Base-by-base conservation (phyloP, 2,888 invertebrate species). In the Synanthedon vespiformis region DNA sequence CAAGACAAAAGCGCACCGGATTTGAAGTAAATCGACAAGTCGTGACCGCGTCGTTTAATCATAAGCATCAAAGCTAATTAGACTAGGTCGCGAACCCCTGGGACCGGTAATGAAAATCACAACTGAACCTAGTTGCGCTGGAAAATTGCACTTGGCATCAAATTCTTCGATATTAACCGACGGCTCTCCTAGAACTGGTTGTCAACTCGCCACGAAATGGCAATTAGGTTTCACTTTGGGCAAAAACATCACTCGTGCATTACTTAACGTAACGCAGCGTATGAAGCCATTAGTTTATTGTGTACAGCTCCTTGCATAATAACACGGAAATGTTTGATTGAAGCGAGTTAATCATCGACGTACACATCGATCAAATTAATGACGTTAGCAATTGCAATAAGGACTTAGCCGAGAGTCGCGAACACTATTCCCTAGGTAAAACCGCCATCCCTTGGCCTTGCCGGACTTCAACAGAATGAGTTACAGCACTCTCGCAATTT, bases 41-140 rank as follows among this genome's bases (percentile, higher is more conserved):
- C 86, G 85, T 87, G 86, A 85, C 80, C 68, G 65, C 67, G 72
- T 74, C 74, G 76, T 85, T 85, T 83, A 81, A 85, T 86, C 77
- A 85, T 83, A 84, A 86, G 77, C 77, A 83, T 83, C 80, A 74
- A 72, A 75, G 79, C 75, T 85, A 87, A 87, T 87, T 86, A 86
- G 80, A 85, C 74, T 82, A 80, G 83, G 81, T 82, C 80, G 79
- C 77, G 80, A 83, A 80, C 81, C 80, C 70, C 64, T 71, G 77
- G 69, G 79, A 80, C 74, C 75, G 63, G 77, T 85, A 84, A 85
- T 83, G 83, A 84, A 86, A 86, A 81, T 84, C 72, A 80, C 80
- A 79, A 81, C 77, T 77, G 78, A 80, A 80, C 74, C 75, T 76
- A 73, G 75, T 79, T 77, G 72, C 70, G 56, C 61, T 62, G 70